Conservation (phyloP, 1,140 invertebrate species). For the Trypoxylus dichotomus region DNA sequence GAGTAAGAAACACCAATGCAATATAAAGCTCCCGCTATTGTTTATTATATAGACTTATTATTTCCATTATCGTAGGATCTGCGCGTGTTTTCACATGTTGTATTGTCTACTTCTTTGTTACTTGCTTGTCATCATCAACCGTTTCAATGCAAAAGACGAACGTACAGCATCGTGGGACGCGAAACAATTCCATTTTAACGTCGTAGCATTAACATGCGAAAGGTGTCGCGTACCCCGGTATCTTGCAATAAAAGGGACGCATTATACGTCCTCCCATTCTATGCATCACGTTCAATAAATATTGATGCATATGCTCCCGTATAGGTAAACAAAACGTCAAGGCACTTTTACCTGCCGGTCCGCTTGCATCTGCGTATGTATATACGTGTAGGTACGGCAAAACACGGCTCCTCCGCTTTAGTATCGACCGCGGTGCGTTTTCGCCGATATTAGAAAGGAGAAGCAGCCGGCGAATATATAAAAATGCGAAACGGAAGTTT, state of each 20-base stretch:
- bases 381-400: not conserved
- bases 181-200: not conserved
- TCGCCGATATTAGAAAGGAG: conserved; percentile 1
- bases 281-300: not conserved
- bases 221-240: not conserved
- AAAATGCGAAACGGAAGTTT: conserved; percentile 24
- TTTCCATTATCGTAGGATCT: too few species aligned
- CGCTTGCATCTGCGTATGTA: not conserved
- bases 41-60: too few species aligned
- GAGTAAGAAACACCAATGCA: too few species aligned
- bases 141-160: too few species aligned
- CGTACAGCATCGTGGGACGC: not conserved
- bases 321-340: not conserved
- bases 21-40: too few species aligned
- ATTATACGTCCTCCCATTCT: not conserved
- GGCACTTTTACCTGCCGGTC: not conserved
- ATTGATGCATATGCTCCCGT: not conserved
- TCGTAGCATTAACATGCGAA: not conserved
- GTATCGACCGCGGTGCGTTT: not conserved
- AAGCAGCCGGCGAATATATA: not conserved
- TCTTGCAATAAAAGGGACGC: not conserved
- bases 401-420: not conserved
- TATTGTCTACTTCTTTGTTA: too few species aligned
- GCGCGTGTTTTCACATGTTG: too few species aligned
- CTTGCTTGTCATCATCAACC: too few species aligned